These are phyloP conservation scores for Plagodis pulveraria DNA, from an alignment of 2,888 invertebrate species.

Conservation along the genomic window DNA sequence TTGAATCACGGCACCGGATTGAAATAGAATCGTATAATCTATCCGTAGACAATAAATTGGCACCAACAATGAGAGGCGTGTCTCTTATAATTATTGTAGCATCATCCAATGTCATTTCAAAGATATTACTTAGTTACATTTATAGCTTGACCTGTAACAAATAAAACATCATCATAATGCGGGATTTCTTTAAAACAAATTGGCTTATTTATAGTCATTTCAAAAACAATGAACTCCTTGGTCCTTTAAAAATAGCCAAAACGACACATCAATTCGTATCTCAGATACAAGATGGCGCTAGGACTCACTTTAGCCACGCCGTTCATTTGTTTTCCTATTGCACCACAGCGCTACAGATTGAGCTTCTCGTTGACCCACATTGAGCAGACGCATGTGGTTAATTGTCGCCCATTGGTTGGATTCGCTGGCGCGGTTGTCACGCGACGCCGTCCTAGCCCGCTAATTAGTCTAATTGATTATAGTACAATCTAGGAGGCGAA, in stretches of 20 bases:
- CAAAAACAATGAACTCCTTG: too few relatives aligned
- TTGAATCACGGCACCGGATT: slow-evolving; percentile 27
- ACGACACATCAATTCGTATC: background rate
- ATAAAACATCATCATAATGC: background rate
- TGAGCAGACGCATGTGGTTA: slow-evolving; percentile 57
- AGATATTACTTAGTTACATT: background rate
- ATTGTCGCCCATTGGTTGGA: slow-evolving; percentile 64
- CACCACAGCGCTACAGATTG: slow-evolving; percentile 33
- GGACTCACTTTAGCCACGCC: background rate
- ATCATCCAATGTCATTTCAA: slow-evolving; percentile 13
- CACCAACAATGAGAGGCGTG: slow-evolving; percentile 42
- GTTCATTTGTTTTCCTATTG: background rate
- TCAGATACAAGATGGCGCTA: background rate
- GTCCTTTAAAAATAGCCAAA: too few relatives aligned
- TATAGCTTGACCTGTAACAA: too few relatives aligned
- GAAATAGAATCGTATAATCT: slow-evolving; percentile 37
- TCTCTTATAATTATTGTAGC: slow-evolving; percentile 8
- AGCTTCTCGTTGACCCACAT: slow-evolving; percentile 66
- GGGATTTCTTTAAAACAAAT: too few relatives aligned
- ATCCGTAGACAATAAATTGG: slow-evolving; percentile 41
- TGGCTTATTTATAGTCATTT: too few relatives aligned
- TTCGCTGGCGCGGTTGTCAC: slow-evolving; percentile 47
- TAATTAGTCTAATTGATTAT: slow-evolving; percentile 42
- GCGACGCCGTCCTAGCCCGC: slow-evolving; percentile 59
- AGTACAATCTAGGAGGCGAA: slow-evolving; percentile 2